Evolutionary conservation across 2,797 vertebrate species (phyloP).

Genomic region (Phataginus tetradactyla): DNA sequence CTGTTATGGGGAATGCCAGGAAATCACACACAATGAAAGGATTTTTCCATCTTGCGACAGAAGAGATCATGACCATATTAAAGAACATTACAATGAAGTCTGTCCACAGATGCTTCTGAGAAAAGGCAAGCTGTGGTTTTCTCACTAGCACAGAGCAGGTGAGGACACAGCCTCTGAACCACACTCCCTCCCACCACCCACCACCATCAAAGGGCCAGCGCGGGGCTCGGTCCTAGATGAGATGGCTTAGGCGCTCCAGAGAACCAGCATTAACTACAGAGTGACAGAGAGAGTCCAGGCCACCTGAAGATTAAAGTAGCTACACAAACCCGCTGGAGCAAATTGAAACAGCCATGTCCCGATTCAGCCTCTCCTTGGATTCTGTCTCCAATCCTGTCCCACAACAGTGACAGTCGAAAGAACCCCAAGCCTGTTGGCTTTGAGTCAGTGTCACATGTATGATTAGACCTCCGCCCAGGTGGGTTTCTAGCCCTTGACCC

Average conservation of each 20-base stretch:
- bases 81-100: not conserved
- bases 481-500: not conserved
- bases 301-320: not conserved
- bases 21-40: not conserved
- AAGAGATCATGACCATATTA: not conserved
- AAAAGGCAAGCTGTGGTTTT: constrained; percentile 59
- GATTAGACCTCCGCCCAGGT: not conserved
- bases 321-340: not conserved
- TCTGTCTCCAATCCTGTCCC: not conserved
- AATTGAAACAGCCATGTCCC: not conserved
- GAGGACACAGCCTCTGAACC: not conserved
- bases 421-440: not conserved
- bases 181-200: not conserved
- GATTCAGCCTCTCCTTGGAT: not conserved
- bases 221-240: not conserved
- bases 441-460: not conserved
- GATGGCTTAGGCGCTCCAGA: not conserved
- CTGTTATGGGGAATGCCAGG: not conserved
- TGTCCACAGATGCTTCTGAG: constrained; percentile 13
- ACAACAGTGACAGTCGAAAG: not conserved
- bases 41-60: not conserved
- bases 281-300: too few species aligned
- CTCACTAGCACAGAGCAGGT: constrained; percentile 24
- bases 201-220: not conserved
- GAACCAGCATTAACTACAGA: not conserved